Evolutionary conservation across 1,140 invertebrate genomes (phyloP), one percentile per base, ranked within the genome.

Genomic region (Zophobas morio): DNA sequence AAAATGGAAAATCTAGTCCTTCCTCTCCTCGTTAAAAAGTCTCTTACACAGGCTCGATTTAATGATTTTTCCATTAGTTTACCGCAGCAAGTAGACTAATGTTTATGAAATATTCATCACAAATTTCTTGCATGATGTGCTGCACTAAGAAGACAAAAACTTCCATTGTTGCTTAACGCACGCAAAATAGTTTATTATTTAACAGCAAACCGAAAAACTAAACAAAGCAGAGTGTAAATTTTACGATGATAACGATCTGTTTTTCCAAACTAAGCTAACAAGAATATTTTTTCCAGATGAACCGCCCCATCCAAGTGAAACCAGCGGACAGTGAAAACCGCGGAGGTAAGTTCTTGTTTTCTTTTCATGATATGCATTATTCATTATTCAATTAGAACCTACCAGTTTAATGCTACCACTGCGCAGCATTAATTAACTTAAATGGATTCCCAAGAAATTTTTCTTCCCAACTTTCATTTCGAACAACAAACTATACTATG

Each of bases 221-320:
- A 20, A 20, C 20, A 20, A 20, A 20, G 20, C 20, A 20, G 20
- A 20, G 20, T 20, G 20, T 20, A 20, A 20, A 20, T 20, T 20
- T 20, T 20, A 20, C 20, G 20, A 20, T 20, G 20, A 20, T 20
- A 20, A 20, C 20, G 20, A 20, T 20, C 20, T 20, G 20, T 74
- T 74, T 74, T 39, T 34, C 40, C 5, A 32, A 42, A 74, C 6
- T 60, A 51, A 39, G 51, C 70, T 72, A 74, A 76, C 35, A 70
- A 1, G 47, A 71, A 70, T 40, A 40, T 6, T 74, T 74, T 54
- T 74, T 74, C 49, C 93, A 99, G 97, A 99, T 99, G 97, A 98
- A 98, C 94, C 96, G 97, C 92, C 96, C 97, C 90, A 97, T 99
- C 91, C 97, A 99, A 93, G 97, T 99, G 91, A 99, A 99, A 91